phyloP scores from a whole-genome alignment of 2,888 invertebrate genomes.

The Platycnemis pennipes region DNA sequence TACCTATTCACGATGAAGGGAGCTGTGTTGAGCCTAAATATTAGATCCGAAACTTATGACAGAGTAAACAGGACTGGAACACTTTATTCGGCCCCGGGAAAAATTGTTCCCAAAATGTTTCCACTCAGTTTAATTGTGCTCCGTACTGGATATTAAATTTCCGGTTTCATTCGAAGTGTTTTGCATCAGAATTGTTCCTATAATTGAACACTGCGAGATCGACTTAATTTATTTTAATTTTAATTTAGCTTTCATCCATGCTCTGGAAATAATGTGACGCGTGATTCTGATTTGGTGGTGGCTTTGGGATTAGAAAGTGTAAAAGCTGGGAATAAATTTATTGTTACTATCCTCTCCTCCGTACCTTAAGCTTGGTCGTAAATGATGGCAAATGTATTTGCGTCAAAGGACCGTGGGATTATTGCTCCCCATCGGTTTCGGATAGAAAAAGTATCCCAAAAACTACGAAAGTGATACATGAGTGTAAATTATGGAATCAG shows the following conservation, averaged over 20 bases:
- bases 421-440: too few relatives aligned
- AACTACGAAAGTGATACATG: too few relatives aligned
- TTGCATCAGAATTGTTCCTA: not conserved
- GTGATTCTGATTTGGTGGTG: not conserved
- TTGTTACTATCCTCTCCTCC: too few relatives aligned
- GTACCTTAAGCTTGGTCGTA: too few relatives aligned
- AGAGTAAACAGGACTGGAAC: not conserved
- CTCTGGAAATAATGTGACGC: not conserved
- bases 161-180: not conserved
- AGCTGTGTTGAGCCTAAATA: not conserved
- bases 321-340: too few relatives aligned
- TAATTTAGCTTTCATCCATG: not conserved
- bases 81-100: not conserved
- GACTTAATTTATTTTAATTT: not conserved
- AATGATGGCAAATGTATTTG: too few relatives aligned
- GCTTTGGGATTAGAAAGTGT: not conserved
- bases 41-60: not conserved
- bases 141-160: not conserved
- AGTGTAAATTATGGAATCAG: too few relatives aligned
- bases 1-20: not conserved
- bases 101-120: not conserved
- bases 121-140: not conserved
- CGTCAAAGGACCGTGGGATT: too few relatives aligned
- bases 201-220: not conserved
- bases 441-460: too few relatives aligned